Conservation (phyloP, 2,113 vertebrate species). For the Lates calcarifer region DNA sequence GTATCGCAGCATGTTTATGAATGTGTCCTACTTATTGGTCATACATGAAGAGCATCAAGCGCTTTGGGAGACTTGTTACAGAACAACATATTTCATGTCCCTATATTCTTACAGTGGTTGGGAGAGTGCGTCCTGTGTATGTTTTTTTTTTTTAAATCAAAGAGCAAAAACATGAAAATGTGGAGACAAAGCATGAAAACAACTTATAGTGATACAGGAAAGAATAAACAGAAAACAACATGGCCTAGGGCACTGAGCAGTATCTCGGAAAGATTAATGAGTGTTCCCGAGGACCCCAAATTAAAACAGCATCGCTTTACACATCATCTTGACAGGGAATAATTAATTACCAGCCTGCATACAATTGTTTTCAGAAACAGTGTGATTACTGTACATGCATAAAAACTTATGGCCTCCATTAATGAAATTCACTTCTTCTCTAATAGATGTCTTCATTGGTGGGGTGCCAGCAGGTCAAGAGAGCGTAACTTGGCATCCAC, state of each 20-base stretch:
- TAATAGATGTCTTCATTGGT: slow-evolving; percentile 48
- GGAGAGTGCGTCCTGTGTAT: slow-evolving; percentile 6
- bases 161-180: slow-evolving; percentile 7
- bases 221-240: slow-evolving; percentile 49
- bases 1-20: slow-evolving; percentile 47
- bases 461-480: slow-evolving; percentile 44
- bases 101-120: background rate
- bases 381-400: slow-evolving; percentile 53
- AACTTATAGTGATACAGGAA: slow-evolving; percentile 15
- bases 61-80: slow-evolving; percentile 17
- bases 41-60: slow-evolving; percentile 13
- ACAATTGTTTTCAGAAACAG: slow-evolving; percentile 54
- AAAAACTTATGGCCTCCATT: slow-evolving; percentile 45
- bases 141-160: slow-evolving; percentile 33
- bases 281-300: slow-evolving; percentile 50
- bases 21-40: slow-evolving; percentile 57
- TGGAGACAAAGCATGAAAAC: slow-evolving; percentile 34
- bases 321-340: slow-evolving; percentile 62
- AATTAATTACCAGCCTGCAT: slow-evolving; percentile 68
- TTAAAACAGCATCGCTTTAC: slow-evolving; percentile 70
- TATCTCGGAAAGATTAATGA: slow-evolving; percentile 73
- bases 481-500: slow-evolving; percentile 48
- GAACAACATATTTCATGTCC: slow-evolving; percentile 18
- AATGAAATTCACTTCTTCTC: slow-evolving; percentile 46
- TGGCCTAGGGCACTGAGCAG: slow-evolving; percentile 39